These are phyloP conservation scores for Phaethornis superciliosus DNA, from an alignment of 2,113 vertebrate species.

Conservation along the genomic window DNA sequence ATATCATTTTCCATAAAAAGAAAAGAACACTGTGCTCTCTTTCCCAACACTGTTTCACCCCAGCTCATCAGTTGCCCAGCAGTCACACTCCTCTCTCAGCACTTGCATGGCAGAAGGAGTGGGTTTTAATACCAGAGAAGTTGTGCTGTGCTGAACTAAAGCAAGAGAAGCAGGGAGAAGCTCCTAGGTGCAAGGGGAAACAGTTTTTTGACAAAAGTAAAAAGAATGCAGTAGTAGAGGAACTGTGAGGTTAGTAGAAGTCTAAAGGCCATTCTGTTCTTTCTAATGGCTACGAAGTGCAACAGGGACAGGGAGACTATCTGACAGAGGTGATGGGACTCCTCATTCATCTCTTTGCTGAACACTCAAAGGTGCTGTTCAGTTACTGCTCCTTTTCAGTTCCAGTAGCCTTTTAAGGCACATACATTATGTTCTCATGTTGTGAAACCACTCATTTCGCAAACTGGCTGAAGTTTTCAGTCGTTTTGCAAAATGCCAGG, in stretches of 20 bases:
- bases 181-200: not conserved
- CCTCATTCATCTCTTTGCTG: not conserved
- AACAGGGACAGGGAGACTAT: not conserved
- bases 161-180: not conserved
- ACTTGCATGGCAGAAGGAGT: not conserved
- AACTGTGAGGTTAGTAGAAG: not conserved
- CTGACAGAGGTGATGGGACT: not conserved
- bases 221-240: not conserved
- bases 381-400: not conserved
- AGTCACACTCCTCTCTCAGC: conserved; percentile 34
- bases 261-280: not conserved
- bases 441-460: conserved; percentile 17
- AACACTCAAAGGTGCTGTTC: not conserved
- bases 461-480: conserved; percentile 36
- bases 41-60: conserved; percentile 56
- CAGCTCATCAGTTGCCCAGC: conserved; percentile 58
- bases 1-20: conserved; percentile 70
- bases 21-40: conserved; percentile 66
- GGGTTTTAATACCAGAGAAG: conserved; percentile 2
- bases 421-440: not conserved
- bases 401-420: not conserved
- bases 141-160: not conserved
- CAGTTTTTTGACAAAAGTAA: not conserved
- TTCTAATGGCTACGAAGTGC: not conserved
- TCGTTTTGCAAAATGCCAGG: conserved; percentile 40